A percentile compares a stretch with the other conserved stretches of the same genome.
These are phyloP conservation scores for Oreochromis tanganicae DNA, from an alignment of 2,113 vertebrate species.

Conservation along the genomic window DNA sequence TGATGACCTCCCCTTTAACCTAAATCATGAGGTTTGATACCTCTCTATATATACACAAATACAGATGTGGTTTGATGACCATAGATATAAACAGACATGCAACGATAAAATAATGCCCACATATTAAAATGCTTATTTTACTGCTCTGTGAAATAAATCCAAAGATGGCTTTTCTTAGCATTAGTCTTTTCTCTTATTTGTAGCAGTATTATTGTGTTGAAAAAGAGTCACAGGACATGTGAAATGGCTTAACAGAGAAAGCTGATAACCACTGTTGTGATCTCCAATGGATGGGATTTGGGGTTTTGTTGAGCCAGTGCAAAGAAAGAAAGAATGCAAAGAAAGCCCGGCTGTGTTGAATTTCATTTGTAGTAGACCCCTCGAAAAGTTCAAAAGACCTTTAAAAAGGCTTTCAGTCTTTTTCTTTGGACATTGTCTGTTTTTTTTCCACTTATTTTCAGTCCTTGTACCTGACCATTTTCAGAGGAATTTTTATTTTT, in stretches of 20 bases:
- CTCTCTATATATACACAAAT: rapidly evolving
- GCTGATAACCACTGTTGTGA: neutral
- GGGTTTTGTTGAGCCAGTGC: neutral
- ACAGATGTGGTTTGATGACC: neutral
- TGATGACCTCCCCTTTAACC: neutral
- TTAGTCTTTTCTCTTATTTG: neutral
- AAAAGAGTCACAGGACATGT: neutral
- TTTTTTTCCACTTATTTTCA: neutral
- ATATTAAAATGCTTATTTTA: neutral
- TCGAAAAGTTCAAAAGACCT: neutral
- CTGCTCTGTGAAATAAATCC: neutral
- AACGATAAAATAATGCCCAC: rapidly evolving
- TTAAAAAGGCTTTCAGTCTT: neutral
- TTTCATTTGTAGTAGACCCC: neutral
- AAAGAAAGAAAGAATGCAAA: neutral
- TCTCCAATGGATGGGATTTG: neutral
- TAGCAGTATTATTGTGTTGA: neutral
- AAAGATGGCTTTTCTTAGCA: neutral
- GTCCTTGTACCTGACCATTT: neutral
- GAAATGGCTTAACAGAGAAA: neutral
- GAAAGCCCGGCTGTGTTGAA: neutral
- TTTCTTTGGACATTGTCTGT: neutral
- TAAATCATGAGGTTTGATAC: neutral
- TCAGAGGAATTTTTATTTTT: neutral
- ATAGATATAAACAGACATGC: neutral